Evolutionary conservation across 2,113 vertebrate genomes (phyloP).

Genomic region (Takifugu bimaculatus): DNA sequence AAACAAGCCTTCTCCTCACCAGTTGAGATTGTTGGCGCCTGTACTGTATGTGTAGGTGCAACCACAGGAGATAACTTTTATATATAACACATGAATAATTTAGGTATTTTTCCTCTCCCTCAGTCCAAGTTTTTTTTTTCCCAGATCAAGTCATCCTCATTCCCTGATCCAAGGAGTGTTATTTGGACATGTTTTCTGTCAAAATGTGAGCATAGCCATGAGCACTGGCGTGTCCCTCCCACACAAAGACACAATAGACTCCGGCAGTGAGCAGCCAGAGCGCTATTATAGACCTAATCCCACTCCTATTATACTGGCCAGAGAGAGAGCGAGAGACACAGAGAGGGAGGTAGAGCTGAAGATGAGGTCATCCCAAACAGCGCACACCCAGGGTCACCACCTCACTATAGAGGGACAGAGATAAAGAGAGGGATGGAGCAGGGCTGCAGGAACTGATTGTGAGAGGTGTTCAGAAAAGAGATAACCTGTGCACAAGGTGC

Average conservation of each 20-base stretch:
- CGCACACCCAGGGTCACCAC: constrained; percentile 68
- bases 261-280: constrained; percentile 72
- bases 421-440: constrained; percentile 54
- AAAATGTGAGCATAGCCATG: constrained; percentile 62
- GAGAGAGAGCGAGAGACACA: constrained; percentile 72
- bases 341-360: constrained; percentile 66
- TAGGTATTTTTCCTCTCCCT: not conserved
- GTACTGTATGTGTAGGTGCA: constrained; percentile 3
- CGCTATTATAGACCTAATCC: constrained; percentile 79
- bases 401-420: constrained; percentile 61
- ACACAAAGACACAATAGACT: constrained; percentile 76
- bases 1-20: constrained; percentile 12
- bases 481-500: constrained; percentile 22
- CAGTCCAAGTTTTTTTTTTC: not conserved
- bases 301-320: constrained; percentile 66
- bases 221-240: constrained; percentile 56
- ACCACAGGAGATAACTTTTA: not conserved
- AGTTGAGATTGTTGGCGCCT: constrained; percentile 12
- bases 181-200: constrained; percentile 56
- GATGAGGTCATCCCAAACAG: constrained; percentile 79
- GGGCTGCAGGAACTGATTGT: constrained; percentile 21
- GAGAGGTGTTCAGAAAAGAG: constrained; percentile 40
- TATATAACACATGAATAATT: not conserved
- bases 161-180: constrained; percentile 32
- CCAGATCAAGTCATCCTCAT: constrained; percentile 22